Evolutionary conservation across 30 jellyfish, hydroid and myxozoan species (phyloP), one percentile per base, ranked within the genome.

Genomic region (Pelagia noctiluca): DNA sequence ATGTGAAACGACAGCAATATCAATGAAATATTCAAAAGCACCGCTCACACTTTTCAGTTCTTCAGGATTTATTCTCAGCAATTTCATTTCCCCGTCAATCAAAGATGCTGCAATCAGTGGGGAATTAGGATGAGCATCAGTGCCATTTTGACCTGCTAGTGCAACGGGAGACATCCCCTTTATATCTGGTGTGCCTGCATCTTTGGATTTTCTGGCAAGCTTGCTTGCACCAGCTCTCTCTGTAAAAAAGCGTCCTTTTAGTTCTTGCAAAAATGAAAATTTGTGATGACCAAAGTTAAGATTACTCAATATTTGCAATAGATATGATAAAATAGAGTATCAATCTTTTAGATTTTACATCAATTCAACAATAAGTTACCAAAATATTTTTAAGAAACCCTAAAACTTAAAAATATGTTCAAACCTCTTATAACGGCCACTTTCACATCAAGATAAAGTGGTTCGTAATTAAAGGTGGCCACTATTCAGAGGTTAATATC

Each of bases 161-260:
- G 11, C 82, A 29, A 84, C 88, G 31, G 94, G 94, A 7, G 94
- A 84, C 67, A 54, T 42, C 22, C 21, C 57, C 28, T 84, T 84
- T n/a, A 52, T 54, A 21, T 72, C 87, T 26, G 94, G 94, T 30
- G 94, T 71, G n/a, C 88, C 94, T 12, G 88, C 76, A 71, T 74
- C 94, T 61, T 74, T 72, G 29, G 83, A 60, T 46, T 63, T 84
- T 35, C 83, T 71, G 2, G 94, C 87, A 0, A 67, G 50, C 32
- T 61, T 84, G 47, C 26, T 22, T 16, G 50, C 80, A 32, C 61
- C 54, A 29, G 54, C 61, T 71, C 67, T 80, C 7, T 80, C 90
- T 80, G 25, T 13, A 22, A 42, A 49, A 30, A 52, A 42, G 8
- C 8, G 16, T 5, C 57, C 57, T 5, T 8, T 5, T 42, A 42